Evolutionary conservation across 2,113 vertebrate genomes (phyloP).

Genomic region (Rhinolophus sinicus): DNA sequence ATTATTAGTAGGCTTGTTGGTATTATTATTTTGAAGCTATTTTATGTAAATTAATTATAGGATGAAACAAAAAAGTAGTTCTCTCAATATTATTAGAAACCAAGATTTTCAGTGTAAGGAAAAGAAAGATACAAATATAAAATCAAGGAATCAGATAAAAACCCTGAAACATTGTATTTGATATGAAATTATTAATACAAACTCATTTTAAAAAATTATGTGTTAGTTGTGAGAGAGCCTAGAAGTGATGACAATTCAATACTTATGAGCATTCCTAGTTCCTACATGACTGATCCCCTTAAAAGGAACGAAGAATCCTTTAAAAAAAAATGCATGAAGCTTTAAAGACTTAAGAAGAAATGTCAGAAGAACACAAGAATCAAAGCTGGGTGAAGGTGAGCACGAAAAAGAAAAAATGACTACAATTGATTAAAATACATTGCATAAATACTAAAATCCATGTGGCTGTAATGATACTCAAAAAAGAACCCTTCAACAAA

Average conservation of each 20-base stretch:
- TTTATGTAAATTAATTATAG: neutral
- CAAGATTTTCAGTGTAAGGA: neutral
- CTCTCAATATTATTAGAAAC: neutral
- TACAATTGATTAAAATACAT: slow-evolving; percentile 30
- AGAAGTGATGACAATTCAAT: neutral
- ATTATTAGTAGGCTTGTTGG: neutral
- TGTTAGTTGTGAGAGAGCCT: neutral
- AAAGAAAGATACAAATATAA: slow-evolving; percentile 1
- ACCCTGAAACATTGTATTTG: neutral
- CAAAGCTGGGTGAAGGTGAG: neutral
- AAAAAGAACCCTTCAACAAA: neutral
- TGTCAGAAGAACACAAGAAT: neutral
- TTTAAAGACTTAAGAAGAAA: neutral
- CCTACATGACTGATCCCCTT: neutral
- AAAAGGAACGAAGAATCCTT: slow-evolving; percentile 8
- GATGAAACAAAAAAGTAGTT: slow-evolving; percentile 33
- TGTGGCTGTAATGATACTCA: neutral
- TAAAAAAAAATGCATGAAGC: neutral
- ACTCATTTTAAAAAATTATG: neutral
- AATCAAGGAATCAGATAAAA: slow-evolving; percentile 17
- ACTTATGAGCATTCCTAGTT: neutral
- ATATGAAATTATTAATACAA: neutral
- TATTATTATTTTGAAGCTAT: slow-evolving; percentile 27
- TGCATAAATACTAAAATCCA: slow-evolving; percentile 27
- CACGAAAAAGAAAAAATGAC: neutral